Percentiles rank a stretch among this genome's conserved stretches.
Conservation (phyloP, 1,140 invertebrate species). For the Lordiphosa clarofinis region DNA sequence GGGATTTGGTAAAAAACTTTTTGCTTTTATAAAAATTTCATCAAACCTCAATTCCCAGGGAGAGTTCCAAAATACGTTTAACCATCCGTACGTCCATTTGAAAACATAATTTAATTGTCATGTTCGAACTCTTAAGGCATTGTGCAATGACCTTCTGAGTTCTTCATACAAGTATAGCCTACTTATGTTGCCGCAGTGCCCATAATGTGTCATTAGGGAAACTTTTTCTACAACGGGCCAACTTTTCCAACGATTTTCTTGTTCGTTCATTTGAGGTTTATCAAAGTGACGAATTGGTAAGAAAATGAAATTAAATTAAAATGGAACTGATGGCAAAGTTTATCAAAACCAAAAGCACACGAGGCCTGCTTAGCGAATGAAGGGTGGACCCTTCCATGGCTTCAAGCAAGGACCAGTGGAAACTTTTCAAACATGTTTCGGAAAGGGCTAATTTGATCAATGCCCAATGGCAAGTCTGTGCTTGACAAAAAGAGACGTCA, state of each 20-base stretch:
- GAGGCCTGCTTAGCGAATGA: constrained; percentile 12
- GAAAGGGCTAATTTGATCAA: constrained; percentile 50
- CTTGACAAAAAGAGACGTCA: not conserved
- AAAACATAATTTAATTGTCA: constrained; percentile 28
- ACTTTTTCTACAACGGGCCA: constrained; percentile 24
- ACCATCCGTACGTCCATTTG: constrained; percentile 1
- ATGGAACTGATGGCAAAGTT: constrained; percentile 43
- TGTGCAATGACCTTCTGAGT: not conserved
- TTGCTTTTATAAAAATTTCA: constrained; percentile 2
- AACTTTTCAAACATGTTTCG: constrained; percentile 38
- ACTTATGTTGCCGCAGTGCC: not conserved
- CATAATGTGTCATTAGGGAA: constrained; percentile 43
- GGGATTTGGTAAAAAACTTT: constrained; percentile 1
- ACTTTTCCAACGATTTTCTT: constrained; percentile 37
- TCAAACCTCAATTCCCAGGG: not conserved
- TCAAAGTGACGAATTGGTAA: constrained; percentile 46
- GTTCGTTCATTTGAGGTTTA: constrained; percentile 35
- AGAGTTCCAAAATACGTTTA: not conserved
- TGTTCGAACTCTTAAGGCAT: constrained; percentile 14
- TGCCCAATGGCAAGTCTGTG: constrained; percentile 14
- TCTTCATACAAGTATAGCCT: too few relatives aligned
- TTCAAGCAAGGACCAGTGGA: constrained; percentile 11
- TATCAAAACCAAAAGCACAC: constrained; percentile 14
- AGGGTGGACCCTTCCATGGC: constrained; percentile 33
- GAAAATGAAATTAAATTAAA: constrained; percentile 57